phyloP scores from a whole-genome alignment of 2,797 vertebrate genomes.

The Chaetodon trifasciatus region DNA sequence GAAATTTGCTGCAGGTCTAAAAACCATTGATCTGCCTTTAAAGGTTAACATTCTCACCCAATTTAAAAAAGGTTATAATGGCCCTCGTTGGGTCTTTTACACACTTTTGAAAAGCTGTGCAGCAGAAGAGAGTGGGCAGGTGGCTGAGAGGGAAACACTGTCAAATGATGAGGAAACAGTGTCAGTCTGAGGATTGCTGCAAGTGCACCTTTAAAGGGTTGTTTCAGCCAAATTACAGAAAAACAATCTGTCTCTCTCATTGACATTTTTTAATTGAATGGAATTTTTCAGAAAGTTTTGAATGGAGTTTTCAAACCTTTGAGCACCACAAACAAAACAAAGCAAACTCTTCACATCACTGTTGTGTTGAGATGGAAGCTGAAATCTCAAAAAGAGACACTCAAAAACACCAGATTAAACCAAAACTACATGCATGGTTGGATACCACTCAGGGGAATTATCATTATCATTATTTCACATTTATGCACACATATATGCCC shows the following conservation, averaged over 20 bases:
- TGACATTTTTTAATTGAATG: too few species aligned
- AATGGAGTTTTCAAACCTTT: too few species aligned
- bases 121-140: too few species aligned
- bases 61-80: too few species aligned
- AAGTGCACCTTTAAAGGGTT: background rate
- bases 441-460: too few species aligned
- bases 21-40: too few species aligned
- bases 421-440: background rate
- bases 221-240: background rate
- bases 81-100: too few species aligned
- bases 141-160: background rate
- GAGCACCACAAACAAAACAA: too few species aligned
- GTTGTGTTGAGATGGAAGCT: background rate
- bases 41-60: too few species aligned
- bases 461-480: background rate
- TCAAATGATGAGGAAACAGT: background rate
- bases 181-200: background rate
- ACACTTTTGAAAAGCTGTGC: too few species aligned
- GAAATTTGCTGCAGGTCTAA: too few species aligned
- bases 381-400: background rate
- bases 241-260: too few species aligned
- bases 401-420: background rate
- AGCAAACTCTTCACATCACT: background rate
- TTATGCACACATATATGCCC: background rate
- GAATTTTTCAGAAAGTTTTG: background rate